A percentile compares a stretch with the other conserved stretches of the same genome.
Conservation (phyloP, 1,140 invertebrate species). For the Magallana gigas region DNA sequence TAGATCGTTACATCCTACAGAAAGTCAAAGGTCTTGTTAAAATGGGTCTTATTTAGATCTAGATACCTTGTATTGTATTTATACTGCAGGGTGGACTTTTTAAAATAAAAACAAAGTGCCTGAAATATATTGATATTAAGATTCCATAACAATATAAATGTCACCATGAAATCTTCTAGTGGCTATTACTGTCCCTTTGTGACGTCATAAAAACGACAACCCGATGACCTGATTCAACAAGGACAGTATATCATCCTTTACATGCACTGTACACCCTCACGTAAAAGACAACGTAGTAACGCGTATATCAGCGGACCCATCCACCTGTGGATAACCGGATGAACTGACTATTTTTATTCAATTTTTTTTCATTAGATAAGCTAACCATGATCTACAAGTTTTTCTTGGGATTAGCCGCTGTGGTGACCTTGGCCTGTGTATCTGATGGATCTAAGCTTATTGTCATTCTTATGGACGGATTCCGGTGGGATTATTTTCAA, state of each 20-base stretch:
- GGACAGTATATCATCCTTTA: not conserved
- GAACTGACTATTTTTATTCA: not conserved
- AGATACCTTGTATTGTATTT: too few species aligned
- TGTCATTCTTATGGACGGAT: slow-evolving; percentile 74
- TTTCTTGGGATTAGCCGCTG: not conserved
- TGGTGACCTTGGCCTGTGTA: not conserved
- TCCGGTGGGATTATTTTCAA: slow-evolving; percentile 76
- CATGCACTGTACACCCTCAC: not conserved
- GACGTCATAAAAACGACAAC: not conserved
- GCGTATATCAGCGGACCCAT: not conserved
- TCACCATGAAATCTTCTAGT: too few species aligned
- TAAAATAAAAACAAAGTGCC: too few species aligned
- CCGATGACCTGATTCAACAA: not conserved
- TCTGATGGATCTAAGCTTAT: slow-evolving; percentile 64
- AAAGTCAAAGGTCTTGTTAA: too few species aligned
- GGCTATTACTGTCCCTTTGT: not conserved
- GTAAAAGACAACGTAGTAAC: not conserved
- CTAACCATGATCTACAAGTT: not conserved
- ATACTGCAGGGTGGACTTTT: too few species aligned
- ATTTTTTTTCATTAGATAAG: not conserved
- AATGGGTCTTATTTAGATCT: too few species aligned
- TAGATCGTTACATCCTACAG: too few species aligned
- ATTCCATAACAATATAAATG: too few species aligned
- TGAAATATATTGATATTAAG: too few species aligned
- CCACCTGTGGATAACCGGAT: not conserved